Evolutionary conservation across 92 coral and sea anemone species (phyloP), one percentile per base, ranked within the genome.

Genomic region (Montipora capitata): DNA sequence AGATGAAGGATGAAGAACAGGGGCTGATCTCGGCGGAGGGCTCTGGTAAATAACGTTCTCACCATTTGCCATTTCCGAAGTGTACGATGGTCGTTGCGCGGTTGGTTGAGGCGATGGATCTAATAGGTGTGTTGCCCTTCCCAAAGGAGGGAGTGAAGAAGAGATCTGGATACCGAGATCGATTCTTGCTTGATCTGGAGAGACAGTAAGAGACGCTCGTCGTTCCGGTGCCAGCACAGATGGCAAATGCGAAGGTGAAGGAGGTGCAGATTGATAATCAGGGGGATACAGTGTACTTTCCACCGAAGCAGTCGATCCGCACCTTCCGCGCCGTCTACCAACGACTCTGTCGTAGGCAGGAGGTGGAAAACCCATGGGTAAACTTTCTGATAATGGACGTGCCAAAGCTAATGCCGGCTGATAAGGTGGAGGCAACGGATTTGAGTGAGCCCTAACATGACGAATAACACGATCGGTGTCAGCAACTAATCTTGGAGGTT

Each of bases 331-430:
- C 51, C 58, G 72, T 71, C 87, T 83, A 18, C 87, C 87, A 45
- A 61, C 10, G 2, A 83, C 87, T 72, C 87, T 83, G 61, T 83
- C 87, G 48, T 83, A 83, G 44, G 87, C 79, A 71, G 87, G 87
- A 5, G 87, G 87, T 2, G 87, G 87, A 14, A 75, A 56, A 58
- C 87, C 79, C 59, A 63, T 44, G 5, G 87, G 87, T 40, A 71
- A 73, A 70, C 72, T 72, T 71, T 72, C 87, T 40, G 87, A 73
- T 72, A 43, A 6, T 18, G 79, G 44, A 3, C 44, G 79, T 35
- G 20, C 40, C 3, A 48, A n/a, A 3, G 68, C 11, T 15, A 56
- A 5, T 11, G 69, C 49, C 0, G 79, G 79, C 45, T 58, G 87
- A 72, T 83, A 83, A n/a, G 87, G 79, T 12, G 87, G 87, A 44